Percentiles rank a stretch among this genome's conserved stretches.
phyloP scores from a whole-genome alignment of 2,797 vertebrate species.

The Pogoniulus pusillus region DNA sequence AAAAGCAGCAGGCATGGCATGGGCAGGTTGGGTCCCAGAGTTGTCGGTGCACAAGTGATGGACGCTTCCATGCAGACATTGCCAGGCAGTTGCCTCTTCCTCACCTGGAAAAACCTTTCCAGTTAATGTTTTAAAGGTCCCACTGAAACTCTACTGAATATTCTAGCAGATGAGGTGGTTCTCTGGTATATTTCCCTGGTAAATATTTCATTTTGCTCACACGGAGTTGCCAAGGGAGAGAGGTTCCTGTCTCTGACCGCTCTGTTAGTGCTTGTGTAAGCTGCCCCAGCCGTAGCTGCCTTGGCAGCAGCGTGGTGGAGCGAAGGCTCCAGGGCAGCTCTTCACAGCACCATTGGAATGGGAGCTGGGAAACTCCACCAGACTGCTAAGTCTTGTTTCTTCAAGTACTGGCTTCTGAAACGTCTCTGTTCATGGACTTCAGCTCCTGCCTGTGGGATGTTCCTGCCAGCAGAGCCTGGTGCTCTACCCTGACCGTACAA shows the following conservation, averaged over 20 bases:
- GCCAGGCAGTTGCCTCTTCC: neutral
- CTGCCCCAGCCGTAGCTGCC: neutral
- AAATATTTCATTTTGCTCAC: conserved; percentile 60
- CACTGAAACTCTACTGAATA: conserved; percentile 35
- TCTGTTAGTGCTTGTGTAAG: neutral
- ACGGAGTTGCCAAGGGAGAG: neutral
- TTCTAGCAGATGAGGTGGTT: conserved; percentile 36
- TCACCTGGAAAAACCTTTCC: conserved; percentile 20
- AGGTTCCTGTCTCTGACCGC: neutral
- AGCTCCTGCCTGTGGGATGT: neutral
- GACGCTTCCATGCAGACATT: neutral
- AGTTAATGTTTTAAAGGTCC: conserved; percentile 49
- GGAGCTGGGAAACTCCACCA: neutral
- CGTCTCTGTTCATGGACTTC: neutral
- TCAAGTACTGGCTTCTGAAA: neutral
- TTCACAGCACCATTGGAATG: neutral
- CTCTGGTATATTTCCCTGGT: conserved; percentile 21
- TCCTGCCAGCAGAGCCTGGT: neutral
- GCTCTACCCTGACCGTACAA: neutral
- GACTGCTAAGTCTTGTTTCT: neutral
- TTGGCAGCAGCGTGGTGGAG: neutral
- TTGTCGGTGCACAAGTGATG: neutral
- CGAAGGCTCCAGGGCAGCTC: neutral
- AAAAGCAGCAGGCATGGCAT: neutral
- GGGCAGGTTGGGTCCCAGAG: neutral